Evolutionary conservation across 2,888 invertebrate species (phyloP).

Genomic region (Lithophane semibrunnea): DNA sequence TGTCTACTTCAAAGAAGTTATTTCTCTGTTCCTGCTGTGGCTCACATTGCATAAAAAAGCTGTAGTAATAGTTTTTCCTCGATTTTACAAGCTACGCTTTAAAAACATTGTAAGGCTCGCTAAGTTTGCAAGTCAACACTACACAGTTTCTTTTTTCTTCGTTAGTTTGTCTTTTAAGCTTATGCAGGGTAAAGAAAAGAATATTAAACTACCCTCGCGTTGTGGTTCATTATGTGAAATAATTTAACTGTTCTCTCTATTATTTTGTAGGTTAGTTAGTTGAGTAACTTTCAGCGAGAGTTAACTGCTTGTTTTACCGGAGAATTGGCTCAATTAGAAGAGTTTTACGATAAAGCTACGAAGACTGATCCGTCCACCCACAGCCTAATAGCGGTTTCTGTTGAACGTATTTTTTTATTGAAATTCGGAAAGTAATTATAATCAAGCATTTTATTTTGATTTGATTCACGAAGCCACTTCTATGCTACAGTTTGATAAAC

Average conservation of each 20-base stretch:
- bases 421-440: background rate
- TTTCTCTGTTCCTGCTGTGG: background rate
- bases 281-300: background rate
- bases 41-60: background rate
- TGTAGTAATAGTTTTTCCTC: background rate
- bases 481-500: background rate
- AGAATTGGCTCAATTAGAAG: background rate
- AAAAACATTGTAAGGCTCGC: background rate
- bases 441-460: background rate
- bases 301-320: background rate
- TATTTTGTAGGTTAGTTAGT: slow-evolving; percentile 8
- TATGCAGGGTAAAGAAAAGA: background rate
- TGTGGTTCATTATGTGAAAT: background rate
- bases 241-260: background rate
- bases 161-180: background rate
- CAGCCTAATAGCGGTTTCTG: background rate
- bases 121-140: slow-evolving; percentile 27
- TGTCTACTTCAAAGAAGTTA: background rate
- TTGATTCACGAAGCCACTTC: background rate
- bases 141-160: background rate
- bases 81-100: background rate
- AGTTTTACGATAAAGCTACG: background rate
- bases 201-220: slow-evolving; percentile 10
- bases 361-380: background rate
- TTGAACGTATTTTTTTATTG: background rate